A percentile compares a stretch with the other conserved stretches of the same genome.
phyloP scores from a whole-genome alignment of 2,888 invertebrate genomes.

The Lasioglossum calceatum region DNA sequence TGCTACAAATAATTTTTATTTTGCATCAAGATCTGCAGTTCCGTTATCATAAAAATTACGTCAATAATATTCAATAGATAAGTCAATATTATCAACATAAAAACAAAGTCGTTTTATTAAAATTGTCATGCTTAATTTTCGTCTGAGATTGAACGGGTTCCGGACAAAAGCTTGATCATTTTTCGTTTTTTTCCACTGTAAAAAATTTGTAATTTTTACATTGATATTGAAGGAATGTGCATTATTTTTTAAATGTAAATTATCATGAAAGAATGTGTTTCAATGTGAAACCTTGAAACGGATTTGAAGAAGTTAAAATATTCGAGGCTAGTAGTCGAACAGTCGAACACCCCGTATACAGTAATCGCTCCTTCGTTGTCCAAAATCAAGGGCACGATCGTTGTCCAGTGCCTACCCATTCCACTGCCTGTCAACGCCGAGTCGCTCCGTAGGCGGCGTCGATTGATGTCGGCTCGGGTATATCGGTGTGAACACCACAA shows the following conservation, averaged over 20 bases:
- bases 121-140: neutral
- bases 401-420: too few species aligned
- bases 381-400: too few species aligned
- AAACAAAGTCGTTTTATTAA: neutral
- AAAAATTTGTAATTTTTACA: neutral
- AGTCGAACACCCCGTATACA: neutral
- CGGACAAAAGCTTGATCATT: neutral
- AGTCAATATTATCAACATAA: neutral
- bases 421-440: too few species aligned
- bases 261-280: too few species aligned
- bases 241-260: neutral
- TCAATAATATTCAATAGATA: neutral
- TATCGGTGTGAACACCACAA: too few species aligned
- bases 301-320: neutral
- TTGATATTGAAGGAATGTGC: neutral
- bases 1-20: too few species aligned
- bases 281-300: neutral
- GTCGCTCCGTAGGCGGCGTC: too few species aligned
- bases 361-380: too few species aligned
- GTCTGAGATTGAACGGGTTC: neutral
- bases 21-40: neutral
- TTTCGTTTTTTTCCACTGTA: neutral
- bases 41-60: neutral
- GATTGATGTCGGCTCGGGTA: too few species aligned
- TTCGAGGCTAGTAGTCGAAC: neutral